Percentiles rank a stretch among this genome's conserved stretches.
phyloP scores from a whole-genome alignment of 53 echinoderm and acorn worm species.

The Crossaster papposus region DNA sequence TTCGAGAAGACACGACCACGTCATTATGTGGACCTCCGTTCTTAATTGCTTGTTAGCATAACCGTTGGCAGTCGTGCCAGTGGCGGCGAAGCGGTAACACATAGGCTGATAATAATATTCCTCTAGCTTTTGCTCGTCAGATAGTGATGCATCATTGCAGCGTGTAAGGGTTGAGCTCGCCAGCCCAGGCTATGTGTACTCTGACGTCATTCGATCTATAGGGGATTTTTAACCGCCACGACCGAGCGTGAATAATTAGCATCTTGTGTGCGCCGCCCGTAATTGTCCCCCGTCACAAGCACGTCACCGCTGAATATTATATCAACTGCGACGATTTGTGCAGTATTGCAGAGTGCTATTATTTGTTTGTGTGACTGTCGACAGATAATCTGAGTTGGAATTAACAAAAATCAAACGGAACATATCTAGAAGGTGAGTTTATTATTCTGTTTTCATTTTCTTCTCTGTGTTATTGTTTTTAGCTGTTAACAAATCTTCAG shows the following conservation, averaged over 20 bases:
- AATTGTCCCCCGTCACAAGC: neutral
- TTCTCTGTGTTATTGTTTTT: neutral
- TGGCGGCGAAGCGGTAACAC: neutral
- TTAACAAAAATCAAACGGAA: neutral
- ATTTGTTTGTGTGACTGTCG: no score
- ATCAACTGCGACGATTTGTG: conserved; percentile 20
- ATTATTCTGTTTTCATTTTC: neutral
- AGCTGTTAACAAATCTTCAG: neutral
- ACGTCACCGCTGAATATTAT: conserved; percentile 37
- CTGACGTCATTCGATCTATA: conserved; percentile 38
- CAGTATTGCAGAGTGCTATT: conserved; percentile 6
- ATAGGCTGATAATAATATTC: conserved; percentile 23
- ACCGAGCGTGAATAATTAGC: conserved; percentile 14
- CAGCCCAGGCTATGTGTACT: conserved; percentile 30
- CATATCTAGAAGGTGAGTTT: conserved; percentile 13
- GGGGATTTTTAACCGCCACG: neutral
- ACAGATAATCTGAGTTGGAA: neutral
- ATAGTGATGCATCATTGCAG: neutral
- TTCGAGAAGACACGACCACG: neutral
- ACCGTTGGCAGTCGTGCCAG: neutral
- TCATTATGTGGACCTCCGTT: neutral
- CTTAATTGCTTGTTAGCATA: neutral
- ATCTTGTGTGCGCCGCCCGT: neutral
- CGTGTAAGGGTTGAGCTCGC: neutral
- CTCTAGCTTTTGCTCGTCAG: neutral